Evolutionary conservation across 2,888 invertebrate genomes (phyloP).

Genomic region (Antitype chi): DNA sequence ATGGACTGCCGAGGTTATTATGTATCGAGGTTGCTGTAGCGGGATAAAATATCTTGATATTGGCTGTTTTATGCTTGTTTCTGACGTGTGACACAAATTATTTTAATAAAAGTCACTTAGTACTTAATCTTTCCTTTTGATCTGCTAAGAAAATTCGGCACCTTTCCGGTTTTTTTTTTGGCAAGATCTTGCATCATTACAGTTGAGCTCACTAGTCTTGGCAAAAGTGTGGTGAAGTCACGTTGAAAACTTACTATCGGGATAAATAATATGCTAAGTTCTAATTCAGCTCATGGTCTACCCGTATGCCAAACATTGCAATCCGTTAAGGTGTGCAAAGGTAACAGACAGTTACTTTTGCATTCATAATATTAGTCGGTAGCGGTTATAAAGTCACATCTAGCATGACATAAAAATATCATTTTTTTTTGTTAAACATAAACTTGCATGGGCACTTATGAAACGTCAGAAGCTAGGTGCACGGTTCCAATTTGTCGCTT

Average conservation of each 20-base stretch:
- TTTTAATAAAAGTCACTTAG: background rate
- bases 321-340: background rate
- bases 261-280: background rate
- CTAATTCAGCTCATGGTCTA: background rate
- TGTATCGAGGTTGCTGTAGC: conserved; percentile 23
- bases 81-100: background rate
- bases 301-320: background rate
- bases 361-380: background rate
- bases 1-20: conserved; percentile 38
- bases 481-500: too few species aligned
- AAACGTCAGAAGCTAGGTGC: too few species aligned
- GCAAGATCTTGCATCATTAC: background rate
- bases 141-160: background rate
- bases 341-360: background rate
- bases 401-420: too few species aligned
- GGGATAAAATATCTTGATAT: conserved; percentile 9
- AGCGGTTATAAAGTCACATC: background rate
- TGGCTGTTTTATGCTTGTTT: conserved; percentile 5
- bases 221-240: background rate
- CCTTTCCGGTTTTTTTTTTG: background rate
- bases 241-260: background rate
- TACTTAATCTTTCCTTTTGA: background rate
- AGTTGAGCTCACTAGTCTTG: too few species aligned
- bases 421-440: too few species aligned
- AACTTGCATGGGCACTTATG: too few species aligned